Evolutionary conservation across 2,113 vertebrate species (phyloP).

Genomic region (Acanthisitta chloris): DNA sequence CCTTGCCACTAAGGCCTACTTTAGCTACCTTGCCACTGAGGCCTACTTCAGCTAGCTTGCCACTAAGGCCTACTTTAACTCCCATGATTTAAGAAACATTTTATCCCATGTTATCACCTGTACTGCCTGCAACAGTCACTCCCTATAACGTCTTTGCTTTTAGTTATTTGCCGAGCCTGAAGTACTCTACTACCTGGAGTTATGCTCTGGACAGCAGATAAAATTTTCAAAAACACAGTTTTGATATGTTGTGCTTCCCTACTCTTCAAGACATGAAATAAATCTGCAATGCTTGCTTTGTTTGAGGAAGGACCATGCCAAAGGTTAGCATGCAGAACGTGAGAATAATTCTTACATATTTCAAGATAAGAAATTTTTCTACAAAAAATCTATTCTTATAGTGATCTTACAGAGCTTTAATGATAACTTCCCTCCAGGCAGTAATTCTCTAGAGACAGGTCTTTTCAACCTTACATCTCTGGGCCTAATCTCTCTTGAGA

Average conservation of each 20-base stretch:
- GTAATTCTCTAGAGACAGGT: background rate
- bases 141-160: background rate
- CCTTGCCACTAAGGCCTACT: too few species aligned
- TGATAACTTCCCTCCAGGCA: background rate
- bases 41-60: too few species aligned
- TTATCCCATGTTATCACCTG: too few species aligned
- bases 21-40: too few species aligned
- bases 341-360: background rate
- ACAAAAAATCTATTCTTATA: background rate
- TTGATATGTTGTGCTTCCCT: background rate
- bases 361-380: background rate
- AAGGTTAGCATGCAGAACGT: background rate
- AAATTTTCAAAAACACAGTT: background rate
- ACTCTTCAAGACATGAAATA: background rate
- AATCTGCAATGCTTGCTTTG: background rate
- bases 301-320: background rate
- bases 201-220: background rate
- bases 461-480: background rate
- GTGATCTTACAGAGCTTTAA: background rate
- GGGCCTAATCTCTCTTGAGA: background rate
- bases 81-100: too few species aligned
- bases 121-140: background rate
- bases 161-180: background rate
- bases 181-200: background rate
- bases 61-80: too few species aligned